Base-by-base conservation (phyloP, 2,797 vertebrate genomes). In the Paedocypris micromegethes region DNA sequence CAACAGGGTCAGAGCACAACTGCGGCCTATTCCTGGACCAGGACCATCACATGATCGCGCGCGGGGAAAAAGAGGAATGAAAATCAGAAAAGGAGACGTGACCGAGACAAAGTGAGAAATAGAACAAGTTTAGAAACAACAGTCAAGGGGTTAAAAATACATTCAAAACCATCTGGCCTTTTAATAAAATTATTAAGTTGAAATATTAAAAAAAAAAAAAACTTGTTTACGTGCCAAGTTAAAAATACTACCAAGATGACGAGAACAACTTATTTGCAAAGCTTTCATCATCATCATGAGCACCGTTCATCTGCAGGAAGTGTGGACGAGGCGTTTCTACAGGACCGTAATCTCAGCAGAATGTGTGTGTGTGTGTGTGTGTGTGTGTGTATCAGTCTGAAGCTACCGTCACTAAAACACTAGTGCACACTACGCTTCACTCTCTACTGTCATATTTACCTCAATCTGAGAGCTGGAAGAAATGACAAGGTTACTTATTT, bases 1-100 rank as follows among this genome's bases (percentile, higher is more conserved):
- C 84, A 58, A 63, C 72, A 58, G 70, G 58, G 57, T 65, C 53
- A 85, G 88, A 83, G 86, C 83, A 87, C 86, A 88, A 85, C 84
- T 87, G 88, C 78, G 87, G 87, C 89, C 90, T 90, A 83, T 79
- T 84, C 72, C 75, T 75, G 72, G 67, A 40, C 63, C 41, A 47
- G 59, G 73, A 66, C 59, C 64, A 72, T 42, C 70, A 52, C 57
- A 72, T 47, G 44, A 69, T 56, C 74, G 83, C 80, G 83, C 88
- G 77, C 76, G 76, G 80, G 86, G 79, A 86, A 79, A 78, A 70
- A 70, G 76, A 79, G 58, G 74, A 68, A 55, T 56, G 66, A 46
- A 46, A 46, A 6, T 38, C 2, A 23, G 41, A 57, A 5, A 57
- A 43, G 41, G n/a, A 57, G 43, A 57, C 1, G n/a, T 23, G 6